These are phyloP conservation scores for Lycorma delicatula DNA, from an alignment of 1,140 invertebrate genomes.

Conservation along the genomic window DNA sequence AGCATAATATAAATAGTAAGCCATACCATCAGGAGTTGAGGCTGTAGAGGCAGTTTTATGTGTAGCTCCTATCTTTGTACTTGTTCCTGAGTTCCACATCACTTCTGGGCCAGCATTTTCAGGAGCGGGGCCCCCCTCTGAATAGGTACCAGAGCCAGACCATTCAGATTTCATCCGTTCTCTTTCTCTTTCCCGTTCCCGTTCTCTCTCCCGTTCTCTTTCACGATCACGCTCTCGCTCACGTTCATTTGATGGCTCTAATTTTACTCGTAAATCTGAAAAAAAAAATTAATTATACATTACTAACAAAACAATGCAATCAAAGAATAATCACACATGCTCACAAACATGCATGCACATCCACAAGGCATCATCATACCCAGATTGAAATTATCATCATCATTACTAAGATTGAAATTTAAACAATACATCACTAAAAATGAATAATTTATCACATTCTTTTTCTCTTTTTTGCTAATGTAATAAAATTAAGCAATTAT, in stretches of 20 bases:
- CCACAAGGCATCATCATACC: too few relatives aligned
- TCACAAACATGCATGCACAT: too few relatives aligned
- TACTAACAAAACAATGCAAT: too few relatives aligned
- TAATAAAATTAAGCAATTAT: too few relatives aligned
- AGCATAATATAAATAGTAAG: not conserved
- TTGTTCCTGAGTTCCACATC: constrained; percentile 27
- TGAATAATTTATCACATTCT: too few relatives aligned
- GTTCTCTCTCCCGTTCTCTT: constrained; percentile 32
- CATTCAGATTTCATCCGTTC: constrained; percentile 13
- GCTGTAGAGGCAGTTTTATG: constrained; percentile 47
- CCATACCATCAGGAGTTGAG: constrained; percentile 51
- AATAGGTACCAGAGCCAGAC: constrained; percentile 32
- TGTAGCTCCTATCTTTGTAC: constrained; percentile 44
- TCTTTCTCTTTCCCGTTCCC: constrained; percentile 37
- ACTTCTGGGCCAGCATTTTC: constrained; percentile 24
- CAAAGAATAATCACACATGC: too few relatives aligned
- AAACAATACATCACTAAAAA: too few relatives aligned
- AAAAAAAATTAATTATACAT: constrained; percentile 21
- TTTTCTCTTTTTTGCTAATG: too few relatives aligned
- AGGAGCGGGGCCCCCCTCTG: constrained; percentile 35
- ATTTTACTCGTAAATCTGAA: constrained; percentile 52
- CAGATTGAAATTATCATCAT: too few relatives aligned
- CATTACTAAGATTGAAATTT: too few relatives aligned
- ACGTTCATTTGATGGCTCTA: constrained; percentile 39
- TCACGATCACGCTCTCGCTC: not conserved